A percentile compares a stretch with the other conserved stretches of the same genome.
Conservation (phyloP, 2,113 vertebrate species). For the Lamprologus lemairii region DNA sequence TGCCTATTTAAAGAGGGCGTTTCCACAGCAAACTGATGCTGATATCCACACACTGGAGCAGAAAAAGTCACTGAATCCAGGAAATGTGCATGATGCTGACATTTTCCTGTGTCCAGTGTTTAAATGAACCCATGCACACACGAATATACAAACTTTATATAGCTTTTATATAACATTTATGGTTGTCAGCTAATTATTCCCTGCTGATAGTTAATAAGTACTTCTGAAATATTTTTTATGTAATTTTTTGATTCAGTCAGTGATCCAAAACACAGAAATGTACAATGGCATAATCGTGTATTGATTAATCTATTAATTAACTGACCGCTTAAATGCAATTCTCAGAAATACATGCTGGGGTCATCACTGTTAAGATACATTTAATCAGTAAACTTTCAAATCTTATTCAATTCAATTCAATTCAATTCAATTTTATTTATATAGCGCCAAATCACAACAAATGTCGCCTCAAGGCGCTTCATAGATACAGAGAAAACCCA, state of each 20-base stretch:
- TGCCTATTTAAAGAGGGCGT: not conserved
- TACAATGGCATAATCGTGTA: fast-evolving
- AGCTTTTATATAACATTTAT: not conserved
- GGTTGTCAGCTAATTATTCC: not conserved
- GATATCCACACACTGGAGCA: not conserved
- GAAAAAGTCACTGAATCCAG: not conserved
- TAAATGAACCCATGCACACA: not conserved
- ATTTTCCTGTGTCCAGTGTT: not conserved
- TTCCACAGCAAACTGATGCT: not conserved
- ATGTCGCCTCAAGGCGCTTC: no score
- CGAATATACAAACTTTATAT: not conserved
- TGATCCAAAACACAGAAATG: not conserved
- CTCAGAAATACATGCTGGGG: not conserved
- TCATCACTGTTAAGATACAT: not conserved
- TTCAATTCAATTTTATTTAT: no score
- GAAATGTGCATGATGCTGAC: not conserved
- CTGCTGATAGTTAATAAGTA: not conserved
- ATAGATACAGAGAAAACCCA: no score
- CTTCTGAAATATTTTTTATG: not conserved
- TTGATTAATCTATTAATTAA: not conserved
- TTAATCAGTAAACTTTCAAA: not conserved
- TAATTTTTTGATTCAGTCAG: not conserved
- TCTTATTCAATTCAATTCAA: no score
- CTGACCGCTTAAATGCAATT: not conserved
- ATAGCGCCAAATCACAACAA: no score